Base-by-base conservation (phyloP, 2,113 vertebrate genomes). In the Malurus melanocephalus region DNA sequence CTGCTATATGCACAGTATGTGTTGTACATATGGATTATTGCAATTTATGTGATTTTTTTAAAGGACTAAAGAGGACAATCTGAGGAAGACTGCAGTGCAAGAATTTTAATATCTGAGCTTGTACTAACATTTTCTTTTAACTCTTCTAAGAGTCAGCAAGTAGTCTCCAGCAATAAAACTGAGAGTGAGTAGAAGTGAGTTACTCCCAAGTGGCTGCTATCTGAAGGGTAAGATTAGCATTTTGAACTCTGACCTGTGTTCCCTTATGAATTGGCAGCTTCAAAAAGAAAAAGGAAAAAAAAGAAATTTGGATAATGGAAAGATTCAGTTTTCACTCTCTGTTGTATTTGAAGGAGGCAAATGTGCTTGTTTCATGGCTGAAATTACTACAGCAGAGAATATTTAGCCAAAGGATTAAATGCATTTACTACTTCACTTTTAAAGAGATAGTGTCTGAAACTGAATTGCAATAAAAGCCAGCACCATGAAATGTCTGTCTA, bases 191-290 rank as follows among this genome's bases (percentile, higher is more conserved):
- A 83, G 59, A 94, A 86, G 55, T 46, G 66, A 93, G 68, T 64
- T 75, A 32, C 53, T 94, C 93, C 88, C 92, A 76, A 32, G 79
- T 40, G 90, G 52, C 78, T 65, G 80, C 40, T 89, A 60, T 94
- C 57, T 84, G 84, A 86, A 86, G 38, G 45, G 73, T 88, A 76
- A 93, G 73, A 89, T 85, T 81, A 91, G 82, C 35, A 32, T 86
- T 94, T 84, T 40, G 90, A 95, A 89, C 92, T 91, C 40, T 90
- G 95, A 88, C 91, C 93, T 82, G 71, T 67, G 33, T 86, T 32
- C 76, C 26, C 28, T 66, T 91, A 86, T 73, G 90, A 94, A 89
- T 87, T 17, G 46, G 61, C 77, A 88, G 43, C 87, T 93, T 93
- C 69, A 83, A 91, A 77, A 91, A 87, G 64, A 61, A 49, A 72